Percentiles rank a stretch among this genome's conserved stretches.
phyloP scores from a whole-genome alignment of 2,888 invertebrate genomes.

The Alentia gelatinosa region DNA sequence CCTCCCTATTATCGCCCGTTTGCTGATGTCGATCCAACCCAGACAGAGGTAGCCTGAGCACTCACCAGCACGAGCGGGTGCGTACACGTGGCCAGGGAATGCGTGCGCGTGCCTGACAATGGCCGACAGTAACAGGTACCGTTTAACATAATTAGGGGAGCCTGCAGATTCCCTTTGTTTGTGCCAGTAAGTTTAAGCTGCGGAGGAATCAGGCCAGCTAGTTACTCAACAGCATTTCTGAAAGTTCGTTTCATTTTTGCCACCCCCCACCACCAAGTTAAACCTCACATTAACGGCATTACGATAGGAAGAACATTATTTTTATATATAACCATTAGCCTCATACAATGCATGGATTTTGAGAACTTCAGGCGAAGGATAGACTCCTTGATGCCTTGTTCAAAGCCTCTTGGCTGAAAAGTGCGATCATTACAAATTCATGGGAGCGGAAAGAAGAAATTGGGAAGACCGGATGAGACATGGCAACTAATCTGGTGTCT shows the following conservation, averaged over 20 bases:
- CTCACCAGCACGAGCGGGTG: not conserved
- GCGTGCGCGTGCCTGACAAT: not conserved
- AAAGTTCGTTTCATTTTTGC: too few species aligned
- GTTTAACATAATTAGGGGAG: not conserved
- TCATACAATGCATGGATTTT: too few species aligned
- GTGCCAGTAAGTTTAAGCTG: too few species aligned
- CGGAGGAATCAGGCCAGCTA: too few species aligned
- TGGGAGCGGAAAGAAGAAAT: not conserved
- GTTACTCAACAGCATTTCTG: too few species aligned
- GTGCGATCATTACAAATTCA: slow-evolving; percentile 9
- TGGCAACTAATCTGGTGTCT: not conserved
- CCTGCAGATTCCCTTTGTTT: too few species aligned
- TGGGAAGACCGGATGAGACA: not conserved
- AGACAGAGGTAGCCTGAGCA: not conserved
- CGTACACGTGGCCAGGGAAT: not conserved
- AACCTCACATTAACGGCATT: too few species aligned
- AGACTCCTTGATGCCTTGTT: not conserved
- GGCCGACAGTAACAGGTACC: not conserved
- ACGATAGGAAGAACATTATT: too few species aligned
- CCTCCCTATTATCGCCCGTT: not conserved
- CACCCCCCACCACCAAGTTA: too few species aligned
- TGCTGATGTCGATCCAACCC: not conserved
- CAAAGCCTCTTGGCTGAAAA: not conserved
- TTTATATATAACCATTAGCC: too few species aligned
- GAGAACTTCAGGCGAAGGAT: too few species aligned